Base-by-base conservation (phyloP, 2,797 vertebrate species). In the Kryptopterus vitreolus region DNA sequence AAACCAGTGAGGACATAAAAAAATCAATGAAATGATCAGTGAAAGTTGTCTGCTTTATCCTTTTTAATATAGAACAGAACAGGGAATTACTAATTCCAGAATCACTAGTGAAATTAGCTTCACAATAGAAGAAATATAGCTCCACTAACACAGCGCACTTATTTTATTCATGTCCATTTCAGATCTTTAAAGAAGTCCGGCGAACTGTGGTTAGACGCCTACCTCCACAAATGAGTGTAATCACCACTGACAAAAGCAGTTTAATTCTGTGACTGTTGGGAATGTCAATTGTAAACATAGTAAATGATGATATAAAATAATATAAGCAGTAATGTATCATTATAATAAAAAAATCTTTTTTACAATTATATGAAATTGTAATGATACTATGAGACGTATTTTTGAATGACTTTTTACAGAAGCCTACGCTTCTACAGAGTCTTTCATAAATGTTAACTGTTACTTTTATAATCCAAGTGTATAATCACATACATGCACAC, bases 131-230 rank as follows among this genome's bases (percentile, higher is more conserved):
- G n/a, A n/a, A n/a, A n/a, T n/a, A n/a, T n/a, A n/a, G n/a, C 10
- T 24, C 18, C 33, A 53, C 29, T 55, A n/a, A 71, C 4, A 3
- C 20, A 29, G n/a, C 29, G 15, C 5, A 1, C 7, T 69, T 50
- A 69, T 69, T 72, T 72, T 55, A 33, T 72, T 53, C 50, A 26
- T 76, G 8, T 72, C 71, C 84, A 48, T 74, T 48, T 77, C 87
- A 99, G 97, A 83, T 98, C 97, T 75, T 91, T 99, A 87, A 97
- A 92, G 90, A 95, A 91, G 87, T 99, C 98, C 7, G 98, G 98
- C 78, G 91, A 96, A 18, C 93, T 99, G 1, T 99, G 98, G 97
- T 93, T 98, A 80, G 97, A 99, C 16, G 97, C 97, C 26, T 99
- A 98, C 55, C 35, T 75, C 12, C 15, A 75, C 72, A 75, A 75